These are phyloP conservation scores for Uloborus diversus DNA, from an alignment of 1,140 invertebrate genomes.

Conservation along the genomic window DNA sequence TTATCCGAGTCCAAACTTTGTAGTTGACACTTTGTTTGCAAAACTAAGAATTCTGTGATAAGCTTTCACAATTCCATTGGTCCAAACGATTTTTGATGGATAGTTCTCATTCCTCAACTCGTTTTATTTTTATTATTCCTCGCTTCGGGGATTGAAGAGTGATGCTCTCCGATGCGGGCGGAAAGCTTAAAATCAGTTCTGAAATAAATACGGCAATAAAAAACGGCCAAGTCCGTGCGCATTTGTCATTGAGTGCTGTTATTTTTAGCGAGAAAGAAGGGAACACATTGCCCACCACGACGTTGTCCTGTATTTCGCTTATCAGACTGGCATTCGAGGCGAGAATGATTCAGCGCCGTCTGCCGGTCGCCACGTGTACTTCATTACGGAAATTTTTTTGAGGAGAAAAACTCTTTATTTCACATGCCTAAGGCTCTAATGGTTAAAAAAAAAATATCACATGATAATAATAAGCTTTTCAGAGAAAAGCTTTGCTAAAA, in stretches of 20 bases:
- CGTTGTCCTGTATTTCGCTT: conserved; percentile 36
- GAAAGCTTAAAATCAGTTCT: not conserved
- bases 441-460: no score
- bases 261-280: conserved; percentile 32
- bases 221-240: not conserved
- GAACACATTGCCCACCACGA: conserved; percentile 10
- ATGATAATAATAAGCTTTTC: no score
- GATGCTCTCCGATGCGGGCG: not conserved
- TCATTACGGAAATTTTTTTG: no score
- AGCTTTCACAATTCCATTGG: not conserved
- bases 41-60: not conserved
- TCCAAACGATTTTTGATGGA: not conserved
- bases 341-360: conserved; percentile 25
- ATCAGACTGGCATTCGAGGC: conserved; percentile 20
- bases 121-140: no score
- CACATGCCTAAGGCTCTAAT: no score
- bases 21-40: not conserved
- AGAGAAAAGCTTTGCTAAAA: no score
- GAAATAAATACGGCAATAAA: not conserved
- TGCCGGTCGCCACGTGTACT: conserved; percentile 29
- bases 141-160: not conserved
- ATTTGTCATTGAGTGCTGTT: conserved; percentile 30
- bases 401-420: no score
- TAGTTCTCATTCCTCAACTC: not conserved
- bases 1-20: no score